Evolutionary conservation across 2,888 invertebrate genomes (phyloP).

Genomic region (Napeogenes sylphis): DNA sequence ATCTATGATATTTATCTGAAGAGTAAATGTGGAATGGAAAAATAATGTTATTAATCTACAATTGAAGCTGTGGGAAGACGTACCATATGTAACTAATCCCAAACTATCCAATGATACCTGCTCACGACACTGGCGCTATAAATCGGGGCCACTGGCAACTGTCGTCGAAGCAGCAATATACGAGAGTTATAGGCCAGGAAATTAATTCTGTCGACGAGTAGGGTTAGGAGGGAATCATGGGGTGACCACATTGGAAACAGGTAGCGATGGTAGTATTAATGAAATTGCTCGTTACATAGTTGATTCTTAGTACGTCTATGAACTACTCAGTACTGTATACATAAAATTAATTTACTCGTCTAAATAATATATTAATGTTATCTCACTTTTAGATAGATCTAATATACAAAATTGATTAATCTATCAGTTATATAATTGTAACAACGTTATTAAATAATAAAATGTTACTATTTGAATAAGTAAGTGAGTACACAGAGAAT

Average conservation of each 20-base stretch:
- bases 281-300: background rate
- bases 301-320: no score
- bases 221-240: slow-evolving; percentile 55
- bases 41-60: background rate
- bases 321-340: no score
- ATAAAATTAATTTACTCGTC: no score
- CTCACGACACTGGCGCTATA: slow-evolving; percentile 61
- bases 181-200: slow-evolving; percentile 75
- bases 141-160: slow-evolving; percentile 66
- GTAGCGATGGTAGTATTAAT: slow-evolving; percentile 1
- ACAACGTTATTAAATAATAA: no score
- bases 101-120: slow-evolving; percentile 48
- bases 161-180: slow-evolving; percentile 73
- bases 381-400: no score
- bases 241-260: slow-evolving; percentile 36
- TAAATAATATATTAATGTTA: no score
- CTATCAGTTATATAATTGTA: no score
- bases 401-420: no score
- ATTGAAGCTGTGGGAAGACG: background rate
- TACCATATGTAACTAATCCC: background rate
- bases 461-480: no score
- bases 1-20: no score
- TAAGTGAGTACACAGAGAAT: no score
- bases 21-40: no score
- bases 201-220: slow-evolving; percentile 75